phyloP scores from a whole-genome alignment of 2,797 vertebrate species.

The Liasis olivaceus region DNA sequence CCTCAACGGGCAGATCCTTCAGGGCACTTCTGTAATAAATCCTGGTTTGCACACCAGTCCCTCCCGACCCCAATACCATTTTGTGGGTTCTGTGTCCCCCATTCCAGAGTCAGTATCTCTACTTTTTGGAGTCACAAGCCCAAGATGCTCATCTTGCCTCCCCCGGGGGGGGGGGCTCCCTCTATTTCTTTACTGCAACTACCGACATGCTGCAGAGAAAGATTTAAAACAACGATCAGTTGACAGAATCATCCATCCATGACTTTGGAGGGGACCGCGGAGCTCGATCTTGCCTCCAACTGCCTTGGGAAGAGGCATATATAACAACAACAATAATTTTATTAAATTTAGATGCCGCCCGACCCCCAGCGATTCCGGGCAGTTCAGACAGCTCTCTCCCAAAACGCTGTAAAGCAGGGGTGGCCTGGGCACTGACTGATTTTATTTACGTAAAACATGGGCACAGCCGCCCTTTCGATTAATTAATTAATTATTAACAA shows the following conservation, averaged over 20 bases:
- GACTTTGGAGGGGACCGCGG: background rate
- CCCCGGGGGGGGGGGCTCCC: background rate
- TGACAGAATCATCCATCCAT: background rate
- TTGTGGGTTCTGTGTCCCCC: background rate
- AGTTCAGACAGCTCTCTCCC: background rate
- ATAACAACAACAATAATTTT: background rate
- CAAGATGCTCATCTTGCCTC: background rate
- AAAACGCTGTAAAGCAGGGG: background rate
- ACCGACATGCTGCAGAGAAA: background rate
- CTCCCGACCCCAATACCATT: background rate
- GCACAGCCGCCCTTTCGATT: background rate
- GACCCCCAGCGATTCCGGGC: background rate
- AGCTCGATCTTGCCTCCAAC: background rate
- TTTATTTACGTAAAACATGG: background rate
- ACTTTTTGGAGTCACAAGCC: background rate
- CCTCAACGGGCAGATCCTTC: background rate
- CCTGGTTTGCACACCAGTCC: background rate
- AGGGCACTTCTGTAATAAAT: background rate
- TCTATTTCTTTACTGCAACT: background rate
- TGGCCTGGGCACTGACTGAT: background rate
- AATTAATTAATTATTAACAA: no score
- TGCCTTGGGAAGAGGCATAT: background rate
- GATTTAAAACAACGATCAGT: background rate
- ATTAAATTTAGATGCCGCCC: background rate
- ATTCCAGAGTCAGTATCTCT: background rate